These are phyloP conservation scores for Hephaestus fuliginosus DNA, from an alignment of 2,797 vertebrate genomes.

Conservation along the genomic window DNA sequence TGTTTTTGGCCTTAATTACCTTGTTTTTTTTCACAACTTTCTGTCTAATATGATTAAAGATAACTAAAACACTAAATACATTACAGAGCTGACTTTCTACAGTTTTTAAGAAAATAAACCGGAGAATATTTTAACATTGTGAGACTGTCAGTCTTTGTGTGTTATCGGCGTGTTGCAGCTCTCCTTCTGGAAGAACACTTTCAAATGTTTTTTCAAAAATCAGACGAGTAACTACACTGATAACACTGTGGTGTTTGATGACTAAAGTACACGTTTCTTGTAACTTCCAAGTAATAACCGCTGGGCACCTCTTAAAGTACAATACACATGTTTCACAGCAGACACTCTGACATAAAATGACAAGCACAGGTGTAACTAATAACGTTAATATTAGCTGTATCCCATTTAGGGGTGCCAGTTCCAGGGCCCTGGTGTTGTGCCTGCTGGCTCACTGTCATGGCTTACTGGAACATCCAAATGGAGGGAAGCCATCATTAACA, in stretches of 20 bases:
- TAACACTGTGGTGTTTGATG: not conserved
- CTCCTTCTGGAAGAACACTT: not conserved
- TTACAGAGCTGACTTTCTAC: not conserved
- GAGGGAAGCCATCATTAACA: slow-evolving; percentile 32
- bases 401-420: not conserved
- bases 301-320: not conserved
- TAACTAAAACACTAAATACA: not conserved
- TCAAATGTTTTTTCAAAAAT: not conserved
- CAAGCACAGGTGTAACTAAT: slow-evolving; percentile 32
- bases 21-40: not conserved
- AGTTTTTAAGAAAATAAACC: not conserved
- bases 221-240: not conserved
- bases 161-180: slow-evolving; percentile 7
- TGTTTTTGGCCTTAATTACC: not conserved
- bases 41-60: not conserved
- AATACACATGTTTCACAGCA: slow-evolving; percentile 13
- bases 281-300: not conserved
- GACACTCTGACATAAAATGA: slow-evolving; percentile 14
- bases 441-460: slow-evolving; percentile 22
- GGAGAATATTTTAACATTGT: not conserved
- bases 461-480: slow-evolving; percentile 30
- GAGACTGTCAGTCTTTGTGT: not conserved
- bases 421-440: slow-evolving; percentile 20
- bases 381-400: slow-evolving; percentile 18
- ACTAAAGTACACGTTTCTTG: not conserved